phyloP scores from a whole-genome alignment of 2,113 vertebrate species.

The Lathamus discolor region DNA sequence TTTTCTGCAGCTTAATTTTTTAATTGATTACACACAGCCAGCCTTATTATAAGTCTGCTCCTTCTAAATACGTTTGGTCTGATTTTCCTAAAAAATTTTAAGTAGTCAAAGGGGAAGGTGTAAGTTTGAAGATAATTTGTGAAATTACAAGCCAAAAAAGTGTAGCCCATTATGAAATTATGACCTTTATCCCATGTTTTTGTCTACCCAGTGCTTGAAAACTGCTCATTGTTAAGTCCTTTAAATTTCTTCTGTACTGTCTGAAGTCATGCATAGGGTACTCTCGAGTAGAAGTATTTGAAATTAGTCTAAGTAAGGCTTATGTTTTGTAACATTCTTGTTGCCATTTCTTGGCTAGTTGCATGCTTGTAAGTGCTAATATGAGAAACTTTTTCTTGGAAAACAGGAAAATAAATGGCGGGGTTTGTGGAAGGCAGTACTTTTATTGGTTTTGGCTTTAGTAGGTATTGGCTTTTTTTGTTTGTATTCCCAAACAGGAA shows the following conservation, averaged over 20 bases:
- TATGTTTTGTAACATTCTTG: not conserved
- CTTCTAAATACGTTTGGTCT: not conserved
- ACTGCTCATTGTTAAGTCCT: not conserved
- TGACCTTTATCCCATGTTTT: not conserved
- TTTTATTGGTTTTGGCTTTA: not conserved
- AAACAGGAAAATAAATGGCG: not conserved
- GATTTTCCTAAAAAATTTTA: not conserved
- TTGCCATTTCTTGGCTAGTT: not conserved
- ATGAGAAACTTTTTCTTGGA: not conserved
- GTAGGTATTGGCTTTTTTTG: not conserved
- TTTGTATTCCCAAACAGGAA: not conserved
- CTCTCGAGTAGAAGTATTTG: not conserved
- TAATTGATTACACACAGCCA: not conserved
- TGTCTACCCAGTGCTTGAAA: not conserved
- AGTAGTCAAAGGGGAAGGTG: not conserved
- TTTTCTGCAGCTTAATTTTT: not conserved
- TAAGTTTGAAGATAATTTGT: not conserved
- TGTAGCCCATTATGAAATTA: not conserved
- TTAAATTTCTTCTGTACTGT: not conserved
- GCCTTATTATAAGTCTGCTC: not conserved
- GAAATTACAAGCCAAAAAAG: not conserved
- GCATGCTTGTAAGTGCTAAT: not conserved
- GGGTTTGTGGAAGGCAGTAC: not conserved
- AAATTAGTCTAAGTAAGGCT: not conserved
- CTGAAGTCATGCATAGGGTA: not conserved